phyloP scores from a whole-genome alignment of 2,113 vertebrate genomes.

The Ceyx cyanopectus region DNA sequence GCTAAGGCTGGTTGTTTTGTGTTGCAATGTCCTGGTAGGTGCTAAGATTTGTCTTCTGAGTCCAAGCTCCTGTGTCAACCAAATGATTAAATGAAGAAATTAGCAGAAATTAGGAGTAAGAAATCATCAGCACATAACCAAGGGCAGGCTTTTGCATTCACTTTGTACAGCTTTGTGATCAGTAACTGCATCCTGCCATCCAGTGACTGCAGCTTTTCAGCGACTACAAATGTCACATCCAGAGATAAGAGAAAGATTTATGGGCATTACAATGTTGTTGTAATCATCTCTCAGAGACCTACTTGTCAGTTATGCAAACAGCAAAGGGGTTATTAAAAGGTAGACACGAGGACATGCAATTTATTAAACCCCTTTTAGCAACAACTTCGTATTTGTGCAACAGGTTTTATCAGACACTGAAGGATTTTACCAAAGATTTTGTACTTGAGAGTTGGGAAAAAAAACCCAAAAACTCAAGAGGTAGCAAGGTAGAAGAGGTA shows the following conservation, averaged over 20 bases:
- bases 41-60: not conserved
- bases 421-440: not conserved
- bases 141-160: not conserved
- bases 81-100: not conserved
- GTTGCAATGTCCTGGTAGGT: not conserved
- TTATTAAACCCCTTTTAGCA: not conserved
- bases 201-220: not conserved
- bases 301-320: not conserved
- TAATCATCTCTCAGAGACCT: not conserved
- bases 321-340: not conserved
- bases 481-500: not conserved
- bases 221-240: not conserved
- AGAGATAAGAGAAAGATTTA: not conserved
- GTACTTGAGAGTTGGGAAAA: fast-evolving
- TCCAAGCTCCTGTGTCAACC: not conserved
- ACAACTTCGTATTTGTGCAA: not conserved
- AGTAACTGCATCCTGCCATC: not conserved
- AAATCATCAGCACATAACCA: fast-evolving
- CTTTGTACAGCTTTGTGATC: not conserved
- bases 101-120: not conserved
- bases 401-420: not conserved
- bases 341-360: not conserved
- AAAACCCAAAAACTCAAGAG: not conserved
- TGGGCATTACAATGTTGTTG: fast-evolving
- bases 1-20: not conserved